Evolutionary conservation across 2,888 invertebrate species (phyloP), one percentile per base, ranked within the genome.

Genomic region (Alsophila aescularia): DNA sequence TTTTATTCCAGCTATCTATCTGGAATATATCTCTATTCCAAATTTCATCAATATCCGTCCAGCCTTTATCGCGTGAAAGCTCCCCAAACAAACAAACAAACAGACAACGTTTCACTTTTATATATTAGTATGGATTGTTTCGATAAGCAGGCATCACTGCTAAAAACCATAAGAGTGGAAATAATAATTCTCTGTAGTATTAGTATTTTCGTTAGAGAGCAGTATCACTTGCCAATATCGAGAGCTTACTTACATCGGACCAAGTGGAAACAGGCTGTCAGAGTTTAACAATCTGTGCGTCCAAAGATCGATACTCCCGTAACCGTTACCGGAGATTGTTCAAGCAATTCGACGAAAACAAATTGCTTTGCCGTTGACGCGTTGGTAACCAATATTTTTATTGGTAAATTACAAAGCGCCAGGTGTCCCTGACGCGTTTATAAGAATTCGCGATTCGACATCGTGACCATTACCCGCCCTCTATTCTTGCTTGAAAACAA

Each of bases 281-380:
- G 10, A 41, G 41, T 41, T 47, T 37, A 48, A 43, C 32, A 55
- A 50, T 45, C 45, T 55, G 50, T 6, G 45, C 27, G 18, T 35
- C 2, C 29, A 7, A 8, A 18, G 44, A 55, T 55, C 55, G 37
- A 55, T 55, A 45, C 41, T 39, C 41, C 32, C 37, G 35, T 14
- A 27, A 48, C 37, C 21, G 39, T 52, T 49, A 54, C 54, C 50
- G 50, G 50, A 55, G 50, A 45, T 41, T 41, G 55, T 49, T 44
- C 31, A 36, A 55, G 50, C 49, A 45, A 50, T 55, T 50, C 45
- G 45, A 32, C 15, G 45, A 45, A 50, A 55, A 55, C 35, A 55
- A 55, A 55, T 50, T 45, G 45, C 50, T 55, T 45, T 18, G 45
- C 45, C 36, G 45, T 41, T 45, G 45, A 45, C 36, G 45, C 50